A percentile compares a stretch with the other conserved stretches of the same genome.
Conservation (phyloP, 2,113 vertebrate genomes). For the Notechis scutatus region DNA sequence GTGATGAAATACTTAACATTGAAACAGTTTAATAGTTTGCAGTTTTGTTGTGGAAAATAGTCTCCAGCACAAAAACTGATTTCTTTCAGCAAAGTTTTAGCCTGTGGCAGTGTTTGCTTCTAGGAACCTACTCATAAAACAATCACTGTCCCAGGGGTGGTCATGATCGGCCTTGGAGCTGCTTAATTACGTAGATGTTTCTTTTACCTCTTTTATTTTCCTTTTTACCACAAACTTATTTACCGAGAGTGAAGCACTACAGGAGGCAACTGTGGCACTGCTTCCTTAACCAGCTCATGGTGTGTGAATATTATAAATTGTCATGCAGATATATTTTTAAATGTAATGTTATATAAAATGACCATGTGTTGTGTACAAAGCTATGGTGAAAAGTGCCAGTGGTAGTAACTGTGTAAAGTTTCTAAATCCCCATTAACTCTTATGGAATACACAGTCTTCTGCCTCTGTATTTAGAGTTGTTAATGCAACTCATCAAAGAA, state of each 20-base stretch:
- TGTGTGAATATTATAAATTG: constrained; percentile 77
- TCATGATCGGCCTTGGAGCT: constrained; percentile 75
- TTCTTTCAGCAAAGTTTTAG: constrained; percentile 82
- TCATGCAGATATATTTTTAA: constrained; percentile 84
- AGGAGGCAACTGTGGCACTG: constrained; percentile 71
- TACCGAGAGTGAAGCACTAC: constrained; percentile 86
- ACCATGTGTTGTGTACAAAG: constrained; percentile 95
- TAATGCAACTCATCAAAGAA: constrained; percentile 77
- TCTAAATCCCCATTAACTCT: constrained; percentile 77
- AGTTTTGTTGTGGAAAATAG: constrained; percentile 78
- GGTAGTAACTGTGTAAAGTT: constrained; percentile 96
- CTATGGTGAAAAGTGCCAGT: constrained; percentile 96
- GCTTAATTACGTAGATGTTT: constrained; percentile 76
- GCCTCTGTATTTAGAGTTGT: constrained; percentile 78
- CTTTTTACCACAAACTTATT: constrained; percentile 71
- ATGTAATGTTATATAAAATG: constrained; percentile 89
- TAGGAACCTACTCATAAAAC: constrained; percentile 75
- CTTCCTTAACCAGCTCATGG: constrained; percentile 74
- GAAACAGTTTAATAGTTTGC: constrained; percentile 78
- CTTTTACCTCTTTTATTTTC: constrained; percentile 49
- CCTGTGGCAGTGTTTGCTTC: constrained; percentile 82
- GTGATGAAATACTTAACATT: constrained; percentile 85
- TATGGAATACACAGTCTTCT: constrained; percentile 79
- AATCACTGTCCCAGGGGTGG: constrained; percentile 68
- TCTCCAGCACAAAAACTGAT: constrained; percentile 77